Evolutionary conservation across 2,797 vertebrate genomes (phyloP), one percentile per base, ranked within the genome.

Genomic region (Alosa sapidissima): DNA sequence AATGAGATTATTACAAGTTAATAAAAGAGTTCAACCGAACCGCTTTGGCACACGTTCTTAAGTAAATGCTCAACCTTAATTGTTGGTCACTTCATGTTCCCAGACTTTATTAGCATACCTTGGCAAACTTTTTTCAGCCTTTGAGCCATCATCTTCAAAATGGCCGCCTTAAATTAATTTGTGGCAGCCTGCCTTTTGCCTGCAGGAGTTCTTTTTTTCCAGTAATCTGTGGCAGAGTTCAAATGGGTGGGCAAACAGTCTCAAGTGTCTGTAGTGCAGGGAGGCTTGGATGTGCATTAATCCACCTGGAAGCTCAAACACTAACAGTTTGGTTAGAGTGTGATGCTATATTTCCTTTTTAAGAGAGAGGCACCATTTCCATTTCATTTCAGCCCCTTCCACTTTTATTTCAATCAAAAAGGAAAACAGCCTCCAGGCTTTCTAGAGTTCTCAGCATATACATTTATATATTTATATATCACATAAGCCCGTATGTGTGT

Each of bases 131-230:
- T 45, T 45, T 45, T 45, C 36, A 45, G 4, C 16, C 5, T 45
- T 11, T 36, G 36, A 65, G 86, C 88, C 90, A 91, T 93, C 91
- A 91, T 91, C 83, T 48, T 87, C 86, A 75, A 75, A 75, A 75
- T 75, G 68, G 68, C 68, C 16, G 68, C 68, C 68, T 8, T 24
- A 62, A 62, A 62, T 62, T 62, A 21, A 62, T 62, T 21, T 62
- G 58, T 62, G 58, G 58, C 58, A 62, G 58, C 21, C 58, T 10
- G 49, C 58, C 21, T 21, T 58, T 58, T 58, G 55, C 55, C 58
- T 62, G 58, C 58, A 19, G 36, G 14, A 75, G 16, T 11, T 75
- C 14, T 75, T 81, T 68, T 84, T 81, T 81, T 47, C 65, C 33
- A 75, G 68, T 45, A 75, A 75, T 45, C 36, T 55, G 58, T 60